phyloP scores from a whole-genome alignment of 2,888 invertebrate species.

The Lithophane semibrunnea region DNA sequence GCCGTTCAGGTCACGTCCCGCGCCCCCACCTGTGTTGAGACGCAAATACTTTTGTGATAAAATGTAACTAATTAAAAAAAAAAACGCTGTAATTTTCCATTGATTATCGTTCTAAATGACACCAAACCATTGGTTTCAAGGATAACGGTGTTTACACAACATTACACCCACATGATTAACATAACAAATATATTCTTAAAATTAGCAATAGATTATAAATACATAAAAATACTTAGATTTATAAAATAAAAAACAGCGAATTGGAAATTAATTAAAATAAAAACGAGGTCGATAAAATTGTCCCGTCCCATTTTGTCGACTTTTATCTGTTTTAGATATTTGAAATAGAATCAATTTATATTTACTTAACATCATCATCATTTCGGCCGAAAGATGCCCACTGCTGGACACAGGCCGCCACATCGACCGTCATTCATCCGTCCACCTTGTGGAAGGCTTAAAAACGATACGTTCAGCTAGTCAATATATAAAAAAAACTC shows the following conservation, averaged over 20 bases:
- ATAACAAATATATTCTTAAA: too few relatives aligned
- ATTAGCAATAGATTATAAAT: too few relatives aligned
- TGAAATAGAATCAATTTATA: neutral
- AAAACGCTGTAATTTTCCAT: too few relatives aligned
- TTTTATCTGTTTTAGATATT: neutral
- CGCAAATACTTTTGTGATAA: too few relatives aligned
- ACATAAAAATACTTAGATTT: too few relatives aligned
- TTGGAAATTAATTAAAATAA: neutral
- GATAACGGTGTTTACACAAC: too few relatives aligned
- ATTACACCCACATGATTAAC: too few relatives aligned
- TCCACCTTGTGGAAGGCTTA: neutral
- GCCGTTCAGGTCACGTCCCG: too few relatives aligned
- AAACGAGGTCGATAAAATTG: neutral
- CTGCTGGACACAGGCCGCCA: neutral
- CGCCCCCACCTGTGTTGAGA: too few relatives aligned
- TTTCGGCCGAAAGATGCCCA: neutral
- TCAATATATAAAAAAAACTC: neutral
- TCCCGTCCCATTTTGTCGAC: neutral
- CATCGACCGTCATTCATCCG: neutral
- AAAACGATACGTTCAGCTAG: neutral
- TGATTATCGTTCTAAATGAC: too few relatives aligned
- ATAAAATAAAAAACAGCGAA: neutral
- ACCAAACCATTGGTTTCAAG: too few relatives aligned
- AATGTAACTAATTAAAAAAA: too few relatives aligned
- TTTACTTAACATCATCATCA: neutral